Conservation (phyloP, 2,888 invertebrate species). For the Andrena flavipes region DNA sequence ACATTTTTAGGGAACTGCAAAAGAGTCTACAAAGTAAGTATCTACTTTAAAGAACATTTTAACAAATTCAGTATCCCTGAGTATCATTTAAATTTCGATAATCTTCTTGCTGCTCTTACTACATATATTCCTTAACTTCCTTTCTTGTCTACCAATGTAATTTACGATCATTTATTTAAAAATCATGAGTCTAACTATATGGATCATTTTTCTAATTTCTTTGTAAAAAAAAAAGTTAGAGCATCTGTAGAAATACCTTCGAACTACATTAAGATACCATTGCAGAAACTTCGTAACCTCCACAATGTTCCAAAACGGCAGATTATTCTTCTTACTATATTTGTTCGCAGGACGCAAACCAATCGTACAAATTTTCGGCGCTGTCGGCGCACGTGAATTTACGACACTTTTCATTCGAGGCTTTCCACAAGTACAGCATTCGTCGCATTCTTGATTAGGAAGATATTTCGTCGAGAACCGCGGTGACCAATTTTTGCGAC, state of each 20-base stretch:
- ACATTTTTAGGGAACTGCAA: too few species aligned
- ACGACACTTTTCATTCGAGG: background rate
- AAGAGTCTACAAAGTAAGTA: too few species aligned
- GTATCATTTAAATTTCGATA: too few species aligned
- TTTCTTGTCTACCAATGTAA: too few species aligned
- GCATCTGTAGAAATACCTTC: conserved; percentile 18
- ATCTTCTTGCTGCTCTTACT: too few species aligned
- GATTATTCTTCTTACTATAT: too few species aligned
- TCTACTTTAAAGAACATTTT: too few species aligned
- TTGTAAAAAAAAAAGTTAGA: background rate
- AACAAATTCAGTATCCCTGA: too few species aligned
- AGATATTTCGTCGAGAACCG: conserved; percentile 38
- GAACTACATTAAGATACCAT: conserved; percentile 6
- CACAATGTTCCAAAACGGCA: background rate
- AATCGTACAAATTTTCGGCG: conserved; percentile 57
- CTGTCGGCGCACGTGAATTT: conserved; percentile 24
- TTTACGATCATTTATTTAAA: too few species aligned
- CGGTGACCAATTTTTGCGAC: conserved; percentile 57
- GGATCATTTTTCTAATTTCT: background rate
- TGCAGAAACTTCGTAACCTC: conserved; percentile 7
- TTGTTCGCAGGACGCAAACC: background rate
- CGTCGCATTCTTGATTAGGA: background rate
- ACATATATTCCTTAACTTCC: too few species aligned
- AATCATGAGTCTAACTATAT: too few species aligned
- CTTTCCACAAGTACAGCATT: background rate